Percentiles rank a stretch among this genome's conserved stretches.
Evolutionary conservation across 2,888 invertebrate genomes (phyloP).

Genomic region (Lithosia quadra): DNA sequence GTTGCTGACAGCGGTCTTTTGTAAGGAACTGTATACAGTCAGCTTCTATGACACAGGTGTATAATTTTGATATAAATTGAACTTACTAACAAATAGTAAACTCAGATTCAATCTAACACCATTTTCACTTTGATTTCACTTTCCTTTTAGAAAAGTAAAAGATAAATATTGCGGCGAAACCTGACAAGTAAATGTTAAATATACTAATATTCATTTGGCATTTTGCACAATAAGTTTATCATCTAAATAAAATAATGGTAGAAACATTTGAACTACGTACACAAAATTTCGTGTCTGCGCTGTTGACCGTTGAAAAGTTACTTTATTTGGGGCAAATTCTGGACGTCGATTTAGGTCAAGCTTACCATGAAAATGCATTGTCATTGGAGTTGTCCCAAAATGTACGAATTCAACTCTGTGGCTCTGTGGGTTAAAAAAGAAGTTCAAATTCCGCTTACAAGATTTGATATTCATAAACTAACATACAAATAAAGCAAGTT

Average conservation of each 20-base stretch:
- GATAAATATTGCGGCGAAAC: neutral
- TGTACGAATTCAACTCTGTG: neutral
- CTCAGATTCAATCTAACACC: neutral
- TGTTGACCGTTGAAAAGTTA: neutral
- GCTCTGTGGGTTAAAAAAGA: neutral
- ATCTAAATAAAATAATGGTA: neutral
- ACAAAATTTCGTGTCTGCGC: too few relatives aligned
- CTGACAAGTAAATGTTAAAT: too few relatives aligned
- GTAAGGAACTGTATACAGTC: constrained; percentile 35
- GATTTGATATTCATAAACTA: neutral
- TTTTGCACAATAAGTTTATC: neutral
- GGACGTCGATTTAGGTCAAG: neutral
- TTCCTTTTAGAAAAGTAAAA: neutral
- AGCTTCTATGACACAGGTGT: constrained; percentile 14
- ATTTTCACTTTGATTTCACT: neutral
- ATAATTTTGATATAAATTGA: neutral
- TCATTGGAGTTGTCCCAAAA: neutral
- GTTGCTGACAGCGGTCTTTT: constrained; percentile 32
- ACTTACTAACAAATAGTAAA: neutral
- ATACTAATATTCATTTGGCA: too few relatives aligned
- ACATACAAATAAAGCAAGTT: neutral
- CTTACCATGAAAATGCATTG: neutral
- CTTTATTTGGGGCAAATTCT: neutral
- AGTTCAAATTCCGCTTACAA: neutral
- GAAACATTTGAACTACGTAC: neutral